Base-by-base conservation (phyloP, 1,140 invertebrate genomes). In the Phocides pigmalion region DNA sequence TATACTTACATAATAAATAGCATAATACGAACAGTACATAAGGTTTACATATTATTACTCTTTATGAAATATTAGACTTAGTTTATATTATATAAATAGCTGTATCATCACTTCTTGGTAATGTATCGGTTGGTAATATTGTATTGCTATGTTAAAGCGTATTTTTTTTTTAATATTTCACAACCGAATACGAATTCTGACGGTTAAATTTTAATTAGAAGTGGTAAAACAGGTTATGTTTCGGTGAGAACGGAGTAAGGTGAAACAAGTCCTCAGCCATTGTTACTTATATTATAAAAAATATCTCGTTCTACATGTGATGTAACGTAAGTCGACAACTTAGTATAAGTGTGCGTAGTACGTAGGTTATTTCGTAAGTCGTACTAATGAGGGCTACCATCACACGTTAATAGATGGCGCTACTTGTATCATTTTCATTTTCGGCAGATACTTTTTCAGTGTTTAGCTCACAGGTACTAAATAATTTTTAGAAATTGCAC, bases 261-360 rank as follows among this genome's bases (percentile, higher is more conserved):
- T 72, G 70, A 64, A 62, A 32, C 44, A 61, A 70, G 50, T 75
- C 71, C 64, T 83, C 80, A 82, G 80, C 76, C 74, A 72, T 80
- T 86, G 76, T 83, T 84, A 82, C 82, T 86, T 86, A 86, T 80
- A 68, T 67, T 69, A 68, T 54, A 51, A 79, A 81, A 76, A 71
- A 77, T 83, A 88, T 90, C 86, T 90, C 86, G 85, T 86, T 90
- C 76, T 84, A 85, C 68, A 87, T 90, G 87, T 90, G 87, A 90
- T 89, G 83, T 90, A 87, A 84, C 67, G 54, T 85, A 82, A 85
- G 80, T 81, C 61, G 70, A 62, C 59, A 76, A 70, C 63, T 68
- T 78, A 81, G 70, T 62, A 41, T 86, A 83, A 83, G 78, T 70
- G 68, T 81, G 75, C 47, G 42, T 79, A 76, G 71, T 72, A 63